Evolutionary conservation across 2,797 vertebrate species (phyloP).

Genomic region (Mus caroli): DNA sequence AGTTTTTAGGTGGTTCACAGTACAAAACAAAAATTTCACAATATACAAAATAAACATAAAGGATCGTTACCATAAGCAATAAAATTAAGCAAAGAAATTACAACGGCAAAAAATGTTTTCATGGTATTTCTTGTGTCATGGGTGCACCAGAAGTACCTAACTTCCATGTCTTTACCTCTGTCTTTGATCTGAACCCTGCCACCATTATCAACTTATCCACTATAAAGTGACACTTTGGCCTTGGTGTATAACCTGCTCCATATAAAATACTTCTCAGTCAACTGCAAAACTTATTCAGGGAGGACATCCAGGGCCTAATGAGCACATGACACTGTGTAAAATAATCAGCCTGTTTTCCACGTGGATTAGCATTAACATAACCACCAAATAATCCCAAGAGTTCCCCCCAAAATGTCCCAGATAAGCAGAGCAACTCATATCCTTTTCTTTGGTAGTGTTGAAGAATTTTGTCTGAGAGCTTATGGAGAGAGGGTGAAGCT

Average conservation of each 20-base stretch:
- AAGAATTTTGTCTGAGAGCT: fast-evolving
- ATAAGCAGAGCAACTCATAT: background rate
- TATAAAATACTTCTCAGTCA: slow-evolving; percentile 1
- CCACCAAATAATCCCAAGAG: background rate
- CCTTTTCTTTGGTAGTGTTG: background rate
- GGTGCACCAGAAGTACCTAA: background rate
- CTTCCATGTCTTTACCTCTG: background rate
- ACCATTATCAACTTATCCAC: background rate
- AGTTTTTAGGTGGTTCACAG: background rate
- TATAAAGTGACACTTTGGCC: slow-evolving; percentile 2
- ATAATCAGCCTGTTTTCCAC: background rate
- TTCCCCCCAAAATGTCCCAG: background rate
- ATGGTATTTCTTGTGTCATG: slow-evolving; percentile 1
- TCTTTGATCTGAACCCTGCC: background rate
- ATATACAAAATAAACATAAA: background rate
- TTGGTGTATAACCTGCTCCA: background rate
- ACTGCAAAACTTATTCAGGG: background rate
- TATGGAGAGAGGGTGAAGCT: fast-evolving
- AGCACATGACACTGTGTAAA: background rate
- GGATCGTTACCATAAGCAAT: background rate
- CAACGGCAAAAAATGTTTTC: slow-evolving; percentile 29
- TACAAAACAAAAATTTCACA: slow-evolving; percentile 19
- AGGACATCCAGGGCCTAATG: background rate
- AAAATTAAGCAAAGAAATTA: slow-evolving; percentile 41
- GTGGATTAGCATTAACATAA: background rate